These are phyloP conservation scores for Rhombomys opimus DNA, from an alignment of 2,113 vertebrate genomes.

Conservation along the genomic window DNA sequence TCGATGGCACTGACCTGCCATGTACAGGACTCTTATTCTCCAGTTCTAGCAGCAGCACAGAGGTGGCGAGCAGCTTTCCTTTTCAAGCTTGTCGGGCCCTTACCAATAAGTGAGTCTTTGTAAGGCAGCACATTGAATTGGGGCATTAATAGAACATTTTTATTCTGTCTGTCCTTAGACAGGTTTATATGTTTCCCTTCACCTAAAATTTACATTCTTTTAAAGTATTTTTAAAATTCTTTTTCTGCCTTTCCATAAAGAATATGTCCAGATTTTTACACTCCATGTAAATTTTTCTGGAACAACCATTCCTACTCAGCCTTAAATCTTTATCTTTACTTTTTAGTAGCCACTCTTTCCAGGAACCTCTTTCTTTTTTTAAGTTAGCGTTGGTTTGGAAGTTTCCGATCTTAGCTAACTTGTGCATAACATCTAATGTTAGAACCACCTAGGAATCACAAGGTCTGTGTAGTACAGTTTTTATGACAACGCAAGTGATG, in stretches of 20 bases:
- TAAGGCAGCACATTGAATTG: conserved; percentile 43
- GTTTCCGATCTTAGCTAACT: conserved; percentile 35
- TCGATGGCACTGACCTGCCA: not conserved
- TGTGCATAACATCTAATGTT: conserved; percentile 68
- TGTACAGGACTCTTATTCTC: not conserved
- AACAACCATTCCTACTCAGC: conserved; percentile 44
- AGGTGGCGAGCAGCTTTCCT: not conserved
- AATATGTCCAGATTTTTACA: conserved; percentile 61
- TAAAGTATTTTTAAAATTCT: conserved; percentile 32
- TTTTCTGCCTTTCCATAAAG: conserved; percentile 50
- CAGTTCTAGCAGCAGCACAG: not conserved
- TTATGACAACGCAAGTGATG: conserved; percentile 56
- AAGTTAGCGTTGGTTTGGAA: conserved; percentile 60
- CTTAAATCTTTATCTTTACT: conserved; percentile 55
- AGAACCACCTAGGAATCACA: conserved; percentile 44
- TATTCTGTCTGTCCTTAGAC: not conserved
- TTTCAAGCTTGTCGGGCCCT: conserved; percentile 44
- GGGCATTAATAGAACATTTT: conserved; percentile 11
- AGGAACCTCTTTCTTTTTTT: conserved; percentile 55
- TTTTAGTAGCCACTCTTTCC: conserved; percentile 57
- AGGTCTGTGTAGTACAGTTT: conserved; percentile 48
- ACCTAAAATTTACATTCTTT: conserved; percentile 60
- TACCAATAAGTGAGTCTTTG: not conserved
- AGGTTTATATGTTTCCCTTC: conserved; percentile 45
- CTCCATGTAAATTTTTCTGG: conserved; percentile 65